These are phyloP conservation scores for Burhinus oedicnemus DNA, from an alignment of 2,113 vertebrate genomes.

Conservation along the genomic window DNA sequence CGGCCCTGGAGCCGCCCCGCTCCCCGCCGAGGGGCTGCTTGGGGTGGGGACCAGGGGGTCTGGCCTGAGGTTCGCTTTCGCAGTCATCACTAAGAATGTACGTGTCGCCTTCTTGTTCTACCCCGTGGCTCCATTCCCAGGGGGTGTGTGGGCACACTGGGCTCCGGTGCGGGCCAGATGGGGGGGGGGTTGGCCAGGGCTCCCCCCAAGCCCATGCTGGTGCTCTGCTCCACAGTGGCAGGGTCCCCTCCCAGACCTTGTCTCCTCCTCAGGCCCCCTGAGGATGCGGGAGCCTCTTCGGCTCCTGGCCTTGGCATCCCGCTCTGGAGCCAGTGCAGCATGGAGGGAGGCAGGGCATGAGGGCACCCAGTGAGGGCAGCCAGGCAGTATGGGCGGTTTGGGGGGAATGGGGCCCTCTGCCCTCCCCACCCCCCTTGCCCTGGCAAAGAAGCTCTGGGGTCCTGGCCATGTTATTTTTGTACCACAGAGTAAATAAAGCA, in stretches of 20 bases:
- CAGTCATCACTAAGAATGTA: conserved; percentile 45
- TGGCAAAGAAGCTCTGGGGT: conserved; percentile 33
- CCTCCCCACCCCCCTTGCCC: background rate
- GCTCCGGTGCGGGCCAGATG: fast-evolving
- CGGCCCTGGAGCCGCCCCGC: background rate
- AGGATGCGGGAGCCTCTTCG: background rate
- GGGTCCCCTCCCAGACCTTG: background rate
- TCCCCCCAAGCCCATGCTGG: background rate
- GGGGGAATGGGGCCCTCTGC: background rate
- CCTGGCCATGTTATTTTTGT: conserved; percentile 80
- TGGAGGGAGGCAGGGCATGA: background rate
- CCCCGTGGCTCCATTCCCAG: background rate
- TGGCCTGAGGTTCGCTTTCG: background rate
- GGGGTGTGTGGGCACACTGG: background rate
- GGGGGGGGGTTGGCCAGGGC: background rate
- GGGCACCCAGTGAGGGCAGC: background rate
- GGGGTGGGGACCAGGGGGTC: background rate
- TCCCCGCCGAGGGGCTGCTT: background rate
- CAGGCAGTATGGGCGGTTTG: background rate
- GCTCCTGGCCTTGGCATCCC: background rate
- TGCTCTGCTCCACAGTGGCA: background rate
- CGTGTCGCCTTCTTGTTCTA: conserved; percentile 4
- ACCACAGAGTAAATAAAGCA: conserved; percentile 77
- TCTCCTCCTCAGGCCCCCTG: background rate
- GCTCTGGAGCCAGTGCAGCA: background rate